Percentiles rank a stretch among this genome's conserved stretches.
Conservation (phyloP, 2,888 invertebrate species). For the Drosophila glabriapex region DNA sequence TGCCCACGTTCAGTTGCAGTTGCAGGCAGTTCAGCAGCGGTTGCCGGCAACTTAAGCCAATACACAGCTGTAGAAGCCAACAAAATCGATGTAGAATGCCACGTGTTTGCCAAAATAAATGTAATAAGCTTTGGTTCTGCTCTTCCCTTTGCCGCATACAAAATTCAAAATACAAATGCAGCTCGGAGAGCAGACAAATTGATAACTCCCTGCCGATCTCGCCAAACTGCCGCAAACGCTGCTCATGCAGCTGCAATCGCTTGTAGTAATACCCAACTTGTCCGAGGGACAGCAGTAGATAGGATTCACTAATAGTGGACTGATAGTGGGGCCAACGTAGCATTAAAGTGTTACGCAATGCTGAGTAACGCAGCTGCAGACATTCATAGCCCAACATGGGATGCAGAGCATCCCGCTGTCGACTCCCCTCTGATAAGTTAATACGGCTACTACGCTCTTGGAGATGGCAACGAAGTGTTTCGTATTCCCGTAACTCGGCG, state of each 20-base stretch:
- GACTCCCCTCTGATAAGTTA: background rate
- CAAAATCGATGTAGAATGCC: conserved; percentile 17
- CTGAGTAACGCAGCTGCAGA: conserved; percentile 37
- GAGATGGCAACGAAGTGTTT: conserved; percentile 19
- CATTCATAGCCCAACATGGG: conserved; percentile 55
- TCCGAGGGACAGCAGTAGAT: conserved; percentile 47
- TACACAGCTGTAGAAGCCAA: conserved; percentile 34
- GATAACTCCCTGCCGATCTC: conserved; percentile 27
- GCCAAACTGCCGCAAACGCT: conserved; percentile 20
- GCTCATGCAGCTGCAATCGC: conserved; percentile 17
- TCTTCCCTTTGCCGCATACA: background rate
- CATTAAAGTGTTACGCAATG: conserved; percentile 16
- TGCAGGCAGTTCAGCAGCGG: conserved; percentile 32
- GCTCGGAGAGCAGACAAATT: conserved; percentile 19
- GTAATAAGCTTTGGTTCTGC: conserved; percentile 7
- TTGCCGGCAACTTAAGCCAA: background rate
- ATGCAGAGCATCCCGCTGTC: conserved; percentile 33
- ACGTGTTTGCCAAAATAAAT: conserved; percentile 24
- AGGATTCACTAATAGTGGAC: conserved; percentile 49
- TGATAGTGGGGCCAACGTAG: conserved; percentile 58
- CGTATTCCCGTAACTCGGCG: conserved; percentile 28
- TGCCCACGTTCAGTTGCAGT: conserved; percentile 15
- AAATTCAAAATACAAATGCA: conserved; percentile 22
- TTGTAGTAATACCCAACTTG: conserved; percentile 53
- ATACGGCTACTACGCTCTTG: background rate